Base-by-base conservation (phyloP, 2,113 vertebrate species). In the Tetrax tetrax region DNA sequence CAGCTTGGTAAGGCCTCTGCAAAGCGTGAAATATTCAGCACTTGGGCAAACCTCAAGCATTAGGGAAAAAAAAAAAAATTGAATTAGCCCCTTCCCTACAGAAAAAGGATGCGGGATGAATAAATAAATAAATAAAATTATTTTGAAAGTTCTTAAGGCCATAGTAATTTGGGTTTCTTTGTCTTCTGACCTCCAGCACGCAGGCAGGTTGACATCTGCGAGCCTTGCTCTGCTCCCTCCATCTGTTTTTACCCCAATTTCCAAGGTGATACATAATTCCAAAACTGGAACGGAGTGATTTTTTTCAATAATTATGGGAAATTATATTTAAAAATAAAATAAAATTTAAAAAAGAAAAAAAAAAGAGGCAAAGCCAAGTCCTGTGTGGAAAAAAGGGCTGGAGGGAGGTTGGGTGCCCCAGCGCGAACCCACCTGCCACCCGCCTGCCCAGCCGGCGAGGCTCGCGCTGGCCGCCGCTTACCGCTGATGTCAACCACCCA, bases 241-340 rank as follows among this genome's bases (percentile, higher is more conserved):
- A 3, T 7, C 47, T 7, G 9, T 4, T 47, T 84, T 48, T 80
- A 7, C 14, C 59, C 22, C 12, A 4, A 9, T 90, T 93, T 59
- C 60, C 28, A 6, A 22, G 19, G 13, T n/a, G 8, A 21, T 2
- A 0, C 12, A 2, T 9, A 1, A 48, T 33, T 53, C n/a, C 50
- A 7, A 59, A 83, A 48, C 3, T 2, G 28, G 31, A 75, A 64
- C 6, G 2, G 6, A 13, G 10, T 4, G 24, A 27, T 43, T 56
- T 35, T 50, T 50, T n/a, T 20, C 11, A 33, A 10, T 41, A 31
- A 35, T 28, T 37, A 14, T 33, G 37, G 23, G 11, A 29, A 87
- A 59, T 10, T 2, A 7, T 19, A 18, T n/a, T 35, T 25, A 4
- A 7, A 6, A 43, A 43, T 43, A 38, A 38, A n/a, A n/a, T 41